These are phyloP conservation scores for Chiloscyllium punctatum DNA, from an alignment of 2,797 vertebrate genomes.

Conservation along the genomic window DNA sequence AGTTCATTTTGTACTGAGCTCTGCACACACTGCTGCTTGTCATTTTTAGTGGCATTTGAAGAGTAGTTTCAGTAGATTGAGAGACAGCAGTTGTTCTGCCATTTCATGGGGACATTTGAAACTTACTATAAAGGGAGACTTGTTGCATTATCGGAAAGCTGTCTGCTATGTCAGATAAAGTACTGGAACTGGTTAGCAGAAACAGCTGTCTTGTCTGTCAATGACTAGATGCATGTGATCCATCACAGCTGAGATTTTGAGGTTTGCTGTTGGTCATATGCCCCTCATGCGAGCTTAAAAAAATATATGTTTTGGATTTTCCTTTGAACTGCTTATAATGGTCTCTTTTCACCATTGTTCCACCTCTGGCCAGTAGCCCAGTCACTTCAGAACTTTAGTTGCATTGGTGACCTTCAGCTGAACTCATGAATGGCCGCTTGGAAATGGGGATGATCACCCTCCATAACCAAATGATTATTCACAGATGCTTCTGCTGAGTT, in stretches of 20 bases:
- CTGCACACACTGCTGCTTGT: background rate
- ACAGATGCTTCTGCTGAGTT: background rate
- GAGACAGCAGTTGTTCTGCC: background rate
- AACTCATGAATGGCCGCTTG: background rate
- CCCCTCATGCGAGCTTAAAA: background rate
- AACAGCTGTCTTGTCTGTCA: conserved; percentile 16
- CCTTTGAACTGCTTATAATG: conserved; percentile 7
- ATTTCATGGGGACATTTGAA: conserved; percentile 20
- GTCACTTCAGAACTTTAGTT: background rate
- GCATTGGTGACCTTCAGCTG: background rate
- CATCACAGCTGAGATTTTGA: conserved; percentile 16
- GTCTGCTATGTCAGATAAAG: conserved; percentile 19
- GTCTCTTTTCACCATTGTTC: conserved; percentile 32
- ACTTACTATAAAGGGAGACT: background rate
- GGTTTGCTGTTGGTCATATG: background rate
- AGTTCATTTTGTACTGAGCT: background rate
- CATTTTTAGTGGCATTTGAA: background rate
- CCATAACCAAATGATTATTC: conserved; percentile 1
- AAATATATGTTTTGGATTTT: conserved; percentile 21
- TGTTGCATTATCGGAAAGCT: background rate
- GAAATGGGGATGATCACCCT: conserved; percentile 8
- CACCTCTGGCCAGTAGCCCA: conserved; percentile 30
- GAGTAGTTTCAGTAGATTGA: background rate
- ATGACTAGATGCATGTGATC: conserved; percentile 20
- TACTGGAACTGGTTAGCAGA: conserved; percentile 12